Percentiles rank a stretch among this genome's conserved stretches.
These are phyloP conservation scores for Manis javanica DNA, from an alignment of 2,797 vertebrate species.

Conservation along the genomic window DNA sequence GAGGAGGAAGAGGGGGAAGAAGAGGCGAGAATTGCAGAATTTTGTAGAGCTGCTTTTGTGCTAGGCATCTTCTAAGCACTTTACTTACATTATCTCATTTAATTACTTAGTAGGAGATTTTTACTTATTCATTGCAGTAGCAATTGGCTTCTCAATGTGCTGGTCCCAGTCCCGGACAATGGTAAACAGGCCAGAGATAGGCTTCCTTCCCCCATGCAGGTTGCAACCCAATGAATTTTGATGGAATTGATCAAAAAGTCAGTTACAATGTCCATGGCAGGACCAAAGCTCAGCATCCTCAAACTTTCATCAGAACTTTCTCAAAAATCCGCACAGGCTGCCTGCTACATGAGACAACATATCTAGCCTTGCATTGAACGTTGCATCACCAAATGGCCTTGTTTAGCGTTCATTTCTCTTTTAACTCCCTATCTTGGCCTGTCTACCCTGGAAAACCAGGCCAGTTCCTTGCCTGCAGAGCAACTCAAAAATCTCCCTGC, in stretches of 20 bases:
- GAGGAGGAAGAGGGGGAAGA: no score
- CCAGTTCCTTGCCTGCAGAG: background rate
- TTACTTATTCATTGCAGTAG: background rate
- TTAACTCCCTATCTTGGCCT: background rate
- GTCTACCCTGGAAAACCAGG: background rate
- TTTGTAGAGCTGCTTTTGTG: background rate
- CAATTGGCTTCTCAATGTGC: background rate
- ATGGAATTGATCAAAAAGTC: background rate
- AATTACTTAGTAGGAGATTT: background rate
- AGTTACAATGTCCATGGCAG: background rate
- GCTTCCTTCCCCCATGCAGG: background rate
- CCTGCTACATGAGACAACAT: background rate
- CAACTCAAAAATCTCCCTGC: background rate
- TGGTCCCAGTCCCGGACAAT: background rate
- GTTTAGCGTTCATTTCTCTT: background rate
- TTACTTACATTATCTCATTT: background rate
- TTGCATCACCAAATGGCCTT: background rate
- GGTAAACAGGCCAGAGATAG: background rate
- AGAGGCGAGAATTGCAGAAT: background rate
- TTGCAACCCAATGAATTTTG: background rate
- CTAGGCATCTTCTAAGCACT: background rate
- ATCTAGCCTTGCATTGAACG: background rate
- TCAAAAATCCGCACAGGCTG: background rate
- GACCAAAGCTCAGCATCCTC: background rate
- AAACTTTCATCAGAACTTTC: background rate